A percentile compares a stretch with the other conserved stretches of the same genome.
These are phyloP conservation scores for Drosophila watanabei DNA, from an alignment of 1,140 invertebrate genomes.

Conservation along the genomic window DNA sequence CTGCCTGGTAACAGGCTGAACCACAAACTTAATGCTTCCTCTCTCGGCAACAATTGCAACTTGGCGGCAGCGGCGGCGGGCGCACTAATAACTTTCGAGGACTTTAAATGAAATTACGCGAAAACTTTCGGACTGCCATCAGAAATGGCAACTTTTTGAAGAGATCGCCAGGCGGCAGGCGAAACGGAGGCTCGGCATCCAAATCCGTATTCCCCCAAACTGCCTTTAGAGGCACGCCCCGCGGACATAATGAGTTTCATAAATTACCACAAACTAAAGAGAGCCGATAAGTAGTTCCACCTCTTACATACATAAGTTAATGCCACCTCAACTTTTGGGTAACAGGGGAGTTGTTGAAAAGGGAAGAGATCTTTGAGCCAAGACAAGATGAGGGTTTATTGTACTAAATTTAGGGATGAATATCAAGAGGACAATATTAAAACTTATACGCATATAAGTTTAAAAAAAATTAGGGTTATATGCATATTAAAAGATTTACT, in stretches of 20 bases:
- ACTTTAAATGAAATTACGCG: constrained; percentile 84
- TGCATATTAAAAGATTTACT: no score
- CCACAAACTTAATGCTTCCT: constrained; percentile 58
- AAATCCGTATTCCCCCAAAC: constrained; percentile 30
- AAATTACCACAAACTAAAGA: constrained; percentile 80
- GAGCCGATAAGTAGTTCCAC: constrained; percentile 49
- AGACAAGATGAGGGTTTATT: not conserved
- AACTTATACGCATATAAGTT: no score
- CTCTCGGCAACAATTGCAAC: constrained; percentile 66
- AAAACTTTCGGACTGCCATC: constrained; percentile 65
- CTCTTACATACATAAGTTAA: constrained; percentile 8
- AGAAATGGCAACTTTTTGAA: constrained; percentile 66
- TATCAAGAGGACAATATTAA: not conserved
- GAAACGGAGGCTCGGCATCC: not conserved
- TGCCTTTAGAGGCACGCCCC: constrained; percentile 59
- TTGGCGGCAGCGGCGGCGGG: constrained; percentile 27
- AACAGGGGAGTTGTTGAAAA: no score
- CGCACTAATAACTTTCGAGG: constrained; percentile 71
- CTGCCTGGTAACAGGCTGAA: constrained; percentile 26
- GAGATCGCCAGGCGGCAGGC: constrained; percentile 50
- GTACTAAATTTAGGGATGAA: not conserved
- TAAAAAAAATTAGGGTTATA: no score
- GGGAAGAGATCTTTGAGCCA: not conserved
- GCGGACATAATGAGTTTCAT: constrained; percentile 76
- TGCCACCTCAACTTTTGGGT: constrained; percentile 6